Evolutionary conservation across 2,797 vertebrate species (phyloP), one percentile per base, ranked within the genome.

Genomic region (Microchirus variegatus): DNA sequence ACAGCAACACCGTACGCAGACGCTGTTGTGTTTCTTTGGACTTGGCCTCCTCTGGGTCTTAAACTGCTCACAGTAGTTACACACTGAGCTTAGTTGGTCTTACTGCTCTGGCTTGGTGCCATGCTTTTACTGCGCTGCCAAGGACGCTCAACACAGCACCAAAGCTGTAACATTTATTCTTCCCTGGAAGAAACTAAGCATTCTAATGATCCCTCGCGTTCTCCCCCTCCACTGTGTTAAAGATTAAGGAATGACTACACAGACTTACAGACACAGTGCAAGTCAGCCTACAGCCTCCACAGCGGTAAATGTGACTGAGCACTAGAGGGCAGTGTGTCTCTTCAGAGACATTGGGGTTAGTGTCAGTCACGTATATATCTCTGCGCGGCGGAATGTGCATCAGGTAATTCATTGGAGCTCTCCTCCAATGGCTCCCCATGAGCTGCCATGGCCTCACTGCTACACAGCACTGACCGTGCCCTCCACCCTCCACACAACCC

Each of bases 281-380:
- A 8, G 44, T 37, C 17, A 15, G 3, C 53, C 19, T 7, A 1
- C 45, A 55, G 17, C 26, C 35, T 19, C 1, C 11, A 15, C 18
- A 16, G 8, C 44, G n/a, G 38, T 38, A 31, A 37, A 42, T 36
- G 13, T 19, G 15, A 12, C 10, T 9, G 0, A 61, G n/a, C 90
- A 87, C 75, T 77, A 89, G 88, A 77, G 87, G 89, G 88, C 90
- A 91, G 75, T 87, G 31, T 87, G 81, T 56, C 49, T 72, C 82
- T 75, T 72, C 52, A 37, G 14, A 9, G n/a, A 14, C 16, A 7
- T 13, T n/a, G n/a, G 17, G 10, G n/a, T 15, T n/a, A 60, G 18
- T 1, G n/a, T 13, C 3, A 5, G 43, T 49, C 10, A 46, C 11
- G 0, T 31, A 12, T 31, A 12, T 43, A 44, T 46, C 14, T 57